Evolutionary conservation across 92 coral and sea anemone species (phyloP).

Genomic region (Scolanthus callimorphus): DNA sequence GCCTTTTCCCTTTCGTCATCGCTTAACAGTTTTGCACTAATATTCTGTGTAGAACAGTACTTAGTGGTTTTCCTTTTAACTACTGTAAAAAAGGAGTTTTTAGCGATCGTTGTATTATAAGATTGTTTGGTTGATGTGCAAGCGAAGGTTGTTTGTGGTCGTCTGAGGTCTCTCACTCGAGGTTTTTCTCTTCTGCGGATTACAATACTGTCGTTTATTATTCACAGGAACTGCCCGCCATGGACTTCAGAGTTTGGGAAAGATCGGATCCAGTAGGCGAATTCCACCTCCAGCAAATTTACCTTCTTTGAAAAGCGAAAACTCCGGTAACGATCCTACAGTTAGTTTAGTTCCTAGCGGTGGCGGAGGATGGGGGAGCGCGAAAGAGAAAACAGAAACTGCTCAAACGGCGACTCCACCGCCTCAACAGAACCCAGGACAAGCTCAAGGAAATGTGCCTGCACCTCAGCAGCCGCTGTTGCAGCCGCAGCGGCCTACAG

Average conservation of each 20-base stretch:
- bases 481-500: conserved; percentile 97
- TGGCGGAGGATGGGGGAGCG: conserved; percentile 99
- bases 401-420: conserved; percentile 44
- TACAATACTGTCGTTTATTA: conserved; percentile 3
- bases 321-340: conserved; percentile 99
- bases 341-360: conserved; percentile 99
- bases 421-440: conserved; percentile 28
- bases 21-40: too few species aligned
- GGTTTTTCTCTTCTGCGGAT: background rate
- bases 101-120: background rate
- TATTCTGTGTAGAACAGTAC: too few species aligned
- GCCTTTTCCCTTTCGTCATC: too few species aligned
- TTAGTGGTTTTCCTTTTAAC: too few species aligned
- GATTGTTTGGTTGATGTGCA: background rate
- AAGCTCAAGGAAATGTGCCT: conserved; percentile 71
- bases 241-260: conserved; percentile 99
- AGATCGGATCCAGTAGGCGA: conserved; percentile 98
- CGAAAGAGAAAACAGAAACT: conserved; percentile 82
- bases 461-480: conserved; percentile 84
- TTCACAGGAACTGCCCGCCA: conserved; percentile 88
- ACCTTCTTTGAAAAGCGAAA: conserved; percentile 99
- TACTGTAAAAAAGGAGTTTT: too few species aligned
- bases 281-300: conserved; percentile 99
- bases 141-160: conserved; percentile 5
- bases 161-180: background rate